phyloP scores from a whole-genome alignment of 2,113 vertebrate species.

The Pedionomus torquatus region DNA sequence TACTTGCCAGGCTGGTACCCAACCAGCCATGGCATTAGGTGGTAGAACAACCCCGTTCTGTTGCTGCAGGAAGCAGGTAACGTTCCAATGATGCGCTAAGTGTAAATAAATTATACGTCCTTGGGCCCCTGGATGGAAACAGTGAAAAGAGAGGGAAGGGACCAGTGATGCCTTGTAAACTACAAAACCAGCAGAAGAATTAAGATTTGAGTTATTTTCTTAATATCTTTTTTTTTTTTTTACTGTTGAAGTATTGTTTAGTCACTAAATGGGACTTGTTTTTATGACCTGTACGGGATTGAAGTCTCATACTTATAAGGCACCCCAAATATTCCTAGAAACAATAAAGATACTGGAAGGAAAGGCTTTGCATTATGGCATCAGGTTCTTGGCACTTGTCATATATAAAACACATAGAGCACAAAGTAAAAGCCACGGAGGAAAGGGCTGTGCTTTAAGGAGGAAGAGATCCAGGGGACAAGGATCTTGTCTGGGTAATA shows the following conservation, averaged over 20 bases:
- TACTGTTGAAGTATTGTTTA: neutral
- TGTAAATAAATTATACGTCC: neutral
- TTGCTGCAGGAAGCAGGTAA: neutral
- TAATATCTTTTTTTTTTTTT: neutral
- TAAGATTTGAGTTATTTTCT: neutral
- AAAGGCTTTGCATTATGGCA: neutral
- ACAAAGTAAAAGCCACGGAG: neutral
- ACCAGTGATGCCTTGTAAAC: neutral
- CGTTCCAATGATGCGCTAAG: neutral
- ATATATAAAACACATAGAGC: neutral
- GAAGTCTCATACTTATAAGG: neutral
- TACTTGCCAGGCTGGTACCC: neutral
- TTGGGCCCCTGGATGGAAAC: neutral
- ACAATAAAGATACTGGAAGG: neutral
- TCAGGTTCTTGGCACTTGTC: neutral
- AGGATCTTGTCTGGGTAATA: neutral
- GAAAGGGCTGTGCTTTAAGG: neutral
- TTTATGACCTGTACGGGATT: neutral
- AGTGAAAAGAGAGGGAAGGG: neutral
- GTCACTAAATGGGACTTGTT: neutral
- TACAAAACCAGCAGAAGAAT: neutral
- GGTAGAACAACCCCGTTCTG: neutral
- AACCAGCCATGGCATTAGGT: neutral
- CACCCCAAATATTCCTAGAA: neutral
- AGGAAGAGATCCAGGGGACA: neutral